A percentile compares a stretch with the other conserved stretches of the same genome.
These are phyloP conservation scores for Tokudaia muenninki DNA, from an alignment of 2,797 vertebrate genomes.

Conservation along the genomic window DNA sequence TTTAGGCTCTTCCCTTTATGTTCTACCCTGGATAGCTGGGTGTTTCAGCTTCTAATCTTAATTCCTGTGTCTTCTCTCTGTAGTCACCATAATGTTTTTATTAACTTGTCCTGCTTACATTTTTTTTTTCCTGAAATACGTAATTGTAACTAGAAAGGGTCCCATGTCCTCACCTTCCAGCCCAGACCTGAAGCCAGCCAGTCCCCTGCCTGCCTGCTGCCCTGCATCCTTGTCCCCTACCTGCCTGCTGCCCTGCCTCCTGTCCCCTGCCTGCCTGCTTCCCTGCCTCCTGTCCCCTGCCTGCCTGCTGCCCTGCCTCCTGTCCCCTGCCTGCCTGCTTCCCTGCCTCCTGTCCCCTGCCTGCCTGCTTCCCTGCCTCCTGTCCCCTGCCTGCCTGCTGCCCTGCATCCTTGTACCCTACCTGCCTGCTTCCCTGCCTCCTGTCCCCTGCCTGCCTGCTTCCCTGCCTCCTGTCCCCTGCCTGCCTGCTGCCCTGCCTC, in stretches of 20 bases:
- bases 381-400: accelerated
- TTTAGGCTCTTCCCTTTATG: not conserved
- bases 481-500: no score
- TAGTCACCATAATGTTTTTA: not conserved
- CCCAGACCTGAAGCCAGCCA: not conserved
- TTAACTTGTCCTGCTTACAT: not conserved
- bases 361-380: accelerated
- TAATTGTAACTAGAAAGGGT: not conserved
- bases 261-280: no score
- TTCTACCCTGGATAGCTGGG: not conserved
- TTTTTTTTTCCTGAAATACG: not conserved
- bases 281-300: no score
- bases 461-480: no score
- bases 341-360: no score
- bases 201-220: accelerated
- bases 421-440: no score
- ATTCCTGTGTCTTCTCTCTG: not conserved
- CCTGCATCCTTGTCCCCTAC: no score
- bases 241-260: no score
- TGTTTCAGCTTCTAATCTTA: not conserved
- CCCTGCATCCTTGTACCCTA: no score
- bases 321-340: no score
- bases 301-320: no score
- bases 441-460: accelerated
- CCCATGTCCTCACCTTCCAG: no score